These are phyloP conservation scores for Talpa occidentalis DNA, from an alignment of 2,113 vertebrate genomes.

Conservation along the genomic window DNA sequence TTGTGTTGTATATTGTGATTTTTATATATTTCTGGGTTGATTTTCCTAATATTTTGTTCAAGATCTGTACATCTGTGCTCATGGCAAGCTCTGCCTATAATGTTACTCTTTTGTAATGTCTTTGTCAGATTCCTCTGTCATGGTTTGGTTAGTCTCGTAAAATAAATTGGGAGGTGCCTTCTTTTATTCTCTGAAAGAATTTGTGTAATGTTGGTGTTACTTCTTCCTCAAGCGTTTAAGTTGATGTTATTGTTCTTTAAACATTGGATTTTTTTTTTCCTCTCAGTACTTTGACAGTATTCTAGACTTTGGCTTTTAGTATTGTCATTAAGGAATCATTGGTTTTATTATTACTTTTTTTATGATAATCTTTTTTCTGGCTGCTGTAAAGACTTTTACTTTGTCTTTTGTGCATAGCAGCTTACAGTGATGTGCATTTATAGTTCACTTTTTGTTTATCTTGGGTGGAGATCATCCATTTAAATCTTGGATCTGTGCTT, in stretches of 20 bases:
- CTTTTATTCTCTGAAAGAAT: not conserved
- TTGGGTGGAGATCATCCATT: not conserved
- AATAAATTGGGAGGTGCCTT: not conserved
- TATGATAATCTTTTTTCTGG: not conserved
- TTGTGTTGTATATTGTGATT: not conserved
- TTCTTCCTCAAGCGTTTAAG: conserved; percentile 21
- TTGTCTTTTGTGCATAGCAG: not conserved
- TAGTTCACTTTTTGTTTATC: not conserved
- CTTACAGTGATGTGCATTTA: not conserved
- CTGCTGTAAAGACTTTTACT: conserved; percentile 11
- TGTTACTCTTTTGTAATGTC: not conserved
- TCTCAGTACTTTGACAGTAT: not conserved
- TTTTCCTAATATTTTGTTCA: not conserved
- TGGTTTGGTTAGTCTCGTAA: not conserved
- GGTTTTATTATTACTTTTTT: not conserved
- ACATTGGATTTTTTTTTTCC: not conserved
- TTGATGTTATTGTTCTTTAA: conserved; percentile 5
- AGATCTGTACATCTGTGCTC: not conserved
- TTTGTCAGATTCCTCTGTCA: not conserved
- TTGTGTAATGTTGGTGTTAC: not conserved
- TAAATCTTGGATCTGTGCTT: not conserved
- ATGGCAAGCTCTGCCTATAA: not conserved
- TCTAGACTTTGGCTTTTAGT: not conserved
- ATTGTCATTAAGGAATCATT: conserved; percentile 30
- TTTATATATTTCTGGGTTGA: not conserved